Percentiles rank a stretch among this genome's conserved stretches.
phyloP scores from a whole-genome alignment of 2,888 invertebrate species.

The Yponomeuta cagnagella region DNA sequence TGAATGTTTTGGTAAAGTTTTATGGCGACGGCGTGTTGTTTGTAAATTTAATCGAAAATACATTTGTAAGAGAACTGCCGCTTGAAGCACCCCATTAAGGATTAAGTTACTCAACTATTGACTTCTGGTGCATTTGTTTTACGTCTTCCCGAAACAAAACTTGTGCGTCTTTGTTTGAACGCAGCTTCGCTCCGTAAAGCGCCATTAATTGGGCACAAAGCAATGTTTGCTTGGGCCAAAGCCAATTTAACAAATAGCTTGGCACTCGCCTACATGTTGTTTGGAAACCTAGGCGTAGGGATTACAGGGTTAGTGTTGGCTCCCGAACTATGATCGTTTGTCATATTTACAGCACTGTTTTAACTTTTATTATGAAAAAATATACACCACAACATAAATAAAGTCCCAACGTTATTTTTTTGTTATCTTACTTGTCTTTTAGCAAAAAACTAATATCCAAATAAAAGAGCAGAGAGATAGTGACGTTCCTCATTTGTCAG shows the following conservation, averaged over 20 bases:
- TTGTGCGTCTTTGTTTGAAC: slow-evolving; percentile 22
- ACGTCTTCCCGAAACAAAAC: not conserved
- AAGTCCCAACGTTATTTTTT: no score
- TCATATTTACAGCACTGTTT: not conserved
- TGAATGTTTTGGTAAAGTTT: no score
- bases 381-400: no score
- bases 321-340: not conserved
- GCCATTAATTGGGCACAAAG: slow-evolving; percentile 63
- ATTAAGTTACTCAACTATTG: not conserved
- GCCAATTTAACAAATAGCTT: slow-evolving; percentile 70
- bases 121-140: not conserved
- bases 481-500: not conserved
- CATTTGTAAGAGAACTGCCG: not conserved
- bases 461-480: not conserved
- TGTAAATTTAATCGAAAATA: no score
- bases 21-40: no score
- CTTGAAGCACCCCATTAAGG: no score
- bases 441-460: not conserved
- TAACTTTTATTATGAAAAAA: no score
- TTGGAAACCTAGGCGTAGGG: not conserved
- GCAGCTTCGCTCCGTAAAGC: slow-evolving; percentile 42
- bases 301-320: slow-evolving; percentile 1
- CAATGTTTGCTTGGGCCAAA: slow-evolving; percentile 51
- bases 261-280: slow-evolving; percentile 38
- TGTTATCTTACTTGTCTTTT: no score